Evolutionary conservation across 2,888 invertebrate species (phyloP).

Genomic region (Girardia tigrina): DNA sequence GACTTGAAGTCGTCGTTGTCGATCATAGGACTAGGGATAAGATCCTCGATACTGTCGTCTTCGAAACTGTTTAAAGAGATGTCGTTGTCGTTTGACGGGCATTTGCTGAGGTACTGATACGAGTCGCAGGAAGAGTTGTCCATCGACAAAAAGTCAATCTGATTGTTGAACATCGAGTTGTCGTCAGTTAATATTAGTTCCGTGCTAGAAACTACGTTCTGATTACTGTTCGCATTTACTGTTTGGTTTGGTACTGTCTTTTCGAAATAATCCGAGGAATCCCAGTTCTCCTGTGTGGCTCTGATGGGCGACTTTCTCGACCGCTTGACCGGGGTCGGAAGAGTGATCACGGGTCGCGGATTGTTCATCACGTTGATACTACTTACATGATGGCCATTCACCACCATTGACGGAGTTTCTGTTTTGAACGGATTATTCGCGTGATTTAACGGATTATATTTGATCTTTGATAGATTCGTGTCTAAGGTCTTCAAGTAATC

Average conservation of each 20-base stretch:
- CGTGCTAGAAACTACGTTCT: background rate
- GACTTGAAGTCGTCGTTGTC: constrained; percentile 16
- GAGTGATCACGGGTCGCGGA: background rate
- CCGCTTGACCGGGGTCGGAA: background rate
- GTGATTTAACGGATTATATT: background rate
- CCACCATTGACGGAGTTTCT: background rate
- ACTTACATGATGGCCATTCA: background rate
- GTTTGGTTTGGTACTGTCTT: background rate
- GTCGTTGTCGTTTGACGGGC: background rate
- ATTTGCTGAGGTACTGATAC: background rate
- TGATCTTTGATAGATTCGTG: background rate
- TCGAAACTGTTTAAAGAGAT: background rate
- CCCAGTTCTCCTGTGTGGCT: background rate
- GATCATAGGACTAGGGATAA: background rate
- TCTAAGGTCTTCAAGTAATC: constrained; percentile 40
- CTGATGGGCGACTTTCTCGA: background rate
- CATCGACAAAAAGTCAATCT: background rate
- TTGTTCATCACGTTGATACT: background rate
- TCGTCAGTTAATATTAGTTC: background rate
- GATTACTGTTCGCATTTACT: background rate
- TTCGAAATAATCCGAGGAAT: background rate
- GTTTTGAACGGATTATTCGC: background rate
- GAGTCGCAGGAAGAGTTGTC: background rate
- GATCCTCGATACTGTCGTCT: background rate
- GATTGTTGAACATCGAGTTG: background rate